phyloP scores from a whole-genome alignment of 1,140 invertebrate species.

The Gonioctena quinquepunctata region DNA sequence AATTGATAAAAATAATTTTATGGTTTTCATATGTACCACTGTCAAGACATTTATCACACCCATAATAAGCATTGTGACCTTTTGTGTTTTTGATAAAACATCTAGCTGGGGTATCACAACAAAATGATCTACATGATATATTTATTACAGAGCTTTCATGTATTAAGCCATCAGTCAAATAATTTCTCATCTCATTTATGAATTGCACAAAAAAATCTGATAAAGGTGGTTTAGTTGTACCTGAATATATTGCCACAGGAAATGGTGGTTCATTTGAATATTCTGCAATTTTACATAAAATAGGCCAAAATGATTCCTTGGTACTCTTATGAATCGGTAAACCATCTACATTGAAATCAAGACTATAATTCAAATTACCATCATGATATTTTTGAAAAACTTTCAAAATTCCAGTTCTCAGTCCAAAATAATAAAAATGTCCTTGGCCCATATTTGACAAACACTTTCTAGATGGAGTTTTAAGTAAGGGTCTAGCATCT shows the following conservation, averaged over 20 bases:
- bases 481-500: neutral
- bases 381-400: neutral
- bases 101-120: slow-evolving; percentile 29
- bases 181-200: neutral
- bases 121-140: neutral
- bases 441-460: neutral
- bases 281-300: neutral
- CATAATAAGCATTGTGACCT: slow-evolving; percentile 25
- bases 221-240: neutral
- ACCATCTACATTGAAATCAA: too few species aligned
- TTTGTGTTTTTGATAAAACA: slow-evolving; percentile 21
- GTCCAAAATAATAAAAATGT: neutral
- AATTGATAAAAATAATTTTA: slow-evolving; percentile 23
- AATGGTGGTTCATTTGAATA: neutral
- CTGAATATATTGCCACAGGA: neutral
- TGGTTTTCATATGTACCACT: slow-evolving; percentile 24
- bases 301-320: neutral
- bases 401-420: neutral
- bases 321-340: too few species aligned
- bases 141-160: neutral
- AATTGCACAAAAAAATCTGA: neutral
- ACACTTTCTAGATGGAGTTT: neutral
- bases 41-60: slow-evolving; percentile 29
- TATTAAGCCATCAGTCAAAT: neutral
- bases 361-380: neutral